A percentile compares a stretch with the other conserved stretches of the same genome.
Conservation (phyloP, 2,113 vertebrate genomes). For the Pollachius pollachius region DNA sequence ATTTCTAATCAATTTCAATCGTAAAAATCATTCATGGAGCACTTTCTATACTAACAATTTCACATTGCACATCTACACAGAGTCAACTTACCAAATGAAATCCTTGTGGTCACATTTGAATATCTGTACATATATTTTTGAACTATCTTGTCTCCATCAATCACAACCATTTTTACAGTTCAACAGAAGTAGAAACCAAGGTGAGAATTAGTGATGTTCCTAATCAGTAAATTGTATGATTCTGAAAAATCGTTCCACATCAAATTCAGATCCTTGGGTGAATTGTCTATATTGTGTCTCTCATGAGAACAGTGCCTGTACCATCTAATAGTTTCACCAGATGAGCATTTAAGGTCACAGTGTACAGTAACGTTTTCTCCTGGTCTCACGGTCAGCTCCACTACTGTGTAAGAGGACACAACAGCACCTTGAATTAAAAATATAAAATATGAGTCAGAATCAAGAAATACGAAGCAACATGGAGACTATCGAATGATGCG, state of each 20-base stretch:
- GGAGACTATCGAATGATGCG: background rate
- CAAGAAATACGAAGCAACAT: background rate
- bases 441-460: background rate
- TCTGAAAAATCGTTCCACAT: background rate
- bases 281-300: slow-evolving; percentile 4
- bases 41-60: background rate
- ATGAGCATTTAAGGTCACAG: slow-evolving; percentile 18
- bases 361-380: slow-evolving; percentile 40
- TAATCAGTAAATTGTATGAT: slow-evolving; percentile 29
- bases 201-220: slow-evolving; percentile 31
- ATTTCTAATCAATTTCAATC: too few relatives aligned
- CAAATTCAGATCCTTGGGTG: background rate
- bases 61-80: slow-evolving; percentile 13
- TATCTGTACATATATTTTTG: background rate
- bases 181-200: slow-evolving; percentile 51
- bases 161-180: rapidly evolving
- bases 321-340: slow-evolving; percentile 25
- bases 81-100: slow-evolving; percentile 33
- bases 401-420: slow-evolving; percentile 11
- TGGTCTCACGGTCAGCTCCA: slow-evolving; percentile 15
- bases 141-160: rapidly evolving
- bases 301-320: slow-evolving; percentile 49
- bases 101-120: slow-evolving; percentile 15
- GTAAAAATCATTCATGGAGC: too few relatives aligned
- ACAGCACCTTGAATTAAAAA: background rate